Evolutionary conservation across 2,888 invertebrate species (phyloP).

Genomic region (Caenorhabditis doughertyi): DNA sequence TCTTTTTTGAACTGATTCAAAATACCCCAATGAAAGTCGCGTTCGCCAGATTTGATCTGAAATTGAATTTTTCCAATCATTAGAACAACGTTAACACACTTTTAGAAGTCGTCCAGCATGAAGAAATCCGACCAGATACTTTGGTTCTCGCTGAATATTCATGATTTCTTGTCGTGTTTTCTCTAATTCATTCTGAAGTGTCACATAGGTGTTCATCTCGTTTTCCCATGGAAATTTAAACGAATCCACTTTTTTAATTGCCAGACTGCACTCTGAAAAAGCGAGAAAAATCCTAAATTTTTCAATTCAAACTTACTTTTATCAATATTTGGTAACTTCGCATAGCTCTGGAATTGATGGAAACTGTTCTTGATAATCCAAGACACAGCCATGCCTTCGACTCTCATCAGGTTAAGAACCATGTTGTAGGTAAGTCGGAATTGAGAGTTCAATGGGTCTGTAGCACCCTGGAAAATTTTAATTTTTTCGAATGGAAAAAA

Average conservation of each 20-base stretch:
- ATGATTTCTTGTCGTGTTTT: conserved; percentile 86
- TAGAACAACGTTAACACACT: conserved; percentile 85
- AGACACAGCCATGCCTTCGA: conserved; percentile 98
- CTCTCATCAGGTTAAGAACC: conserved; percentile 94
- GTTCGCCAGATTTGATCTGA: conserved; percentile 81
- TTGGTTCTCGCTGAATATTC: conserved; percentile 90
- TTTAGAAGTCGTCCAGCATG: conserved; percentile 95
- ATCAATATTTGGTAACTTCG: conserved; percentile 92
- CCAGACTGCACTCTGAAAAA: conserved; percentile 34
- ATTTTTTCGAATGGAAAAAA: neutral
- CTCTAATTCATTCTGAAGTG: conserved; percentile 66
- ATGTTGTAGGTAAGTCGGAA: conserved; percentile 99
- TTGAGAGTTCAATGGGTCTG: conserved; percentile 98
- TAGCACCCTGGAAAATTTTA: conserved; percentile 87
- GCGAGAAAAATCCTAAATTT: neutral
- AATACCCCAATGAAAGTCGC: conserved; percentile 97
- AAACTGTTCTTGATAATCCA: conserved; percentile 99
- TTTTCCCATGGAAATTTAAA: conserved; percentile 53
- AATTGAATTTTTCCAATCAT: neutral
- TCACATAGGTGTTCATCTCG: conserved; percentile 52
- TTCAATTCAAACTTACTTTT: conserved; percentile 87
- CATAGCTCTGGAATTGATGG: conserved; percentile 98
- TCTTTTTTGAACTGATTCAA: conserved; percentile 86
- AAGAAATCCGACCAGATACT: conserved; percentile 93
- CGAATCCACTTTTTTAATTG: conserved; percentile 9